Evolutionary conservation across 1,140 invertebrate species (phyloP).

Genomic region (silkworm (Bombyx mori)): DNA sequence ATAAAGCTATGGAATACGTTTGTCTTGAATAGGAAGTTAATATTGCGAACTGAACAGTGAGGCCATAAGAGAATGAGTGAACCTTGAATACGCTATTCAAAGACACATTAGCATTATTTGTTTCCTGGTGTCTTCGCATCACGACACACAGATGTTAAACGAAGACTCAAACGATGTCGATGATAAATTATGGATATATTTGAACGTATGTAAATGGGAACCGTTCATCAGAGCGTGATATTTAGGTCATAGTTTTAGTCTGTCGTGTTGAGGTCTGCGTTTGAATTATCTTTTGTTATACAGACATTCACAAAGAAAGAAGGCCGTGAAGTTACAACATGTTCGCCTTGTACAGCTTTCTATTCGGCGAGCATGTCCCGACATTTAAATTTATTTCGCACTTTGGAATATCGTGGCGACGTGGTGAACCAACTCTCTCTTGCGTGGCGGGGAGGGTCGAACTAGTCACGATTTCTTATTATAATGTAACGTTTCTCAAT

Average conservation of each 20-base stretch:
- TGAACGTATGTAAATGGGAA: slow-evolving; percentile 16
- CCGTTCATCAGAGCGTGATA: slow-evolving; percentile 47
- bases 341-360: slow-evolving; percentile 67
- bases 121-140: slow-evolving; percentile 54
- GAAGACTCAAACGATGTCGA: slow-evolving; percentile 27
- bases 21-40: slow-evolving; percentile 38
- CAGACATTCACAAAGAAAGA: slow-evolving; percentile 47
- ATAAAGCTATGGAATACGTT: slow-evolving; percentile 1
- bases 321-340: slow-evolving; percentile 62
- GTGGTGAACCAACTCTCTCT: slow-evolving; percentile 55
- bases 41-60: slow-evolving; percentile 43
- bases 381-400: slow-evolving; percentile 68
- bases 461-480: slow-evolving; percentile 56
- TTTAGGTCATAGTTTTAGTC: slow-evolving; percentile 50
- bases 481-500: slow-evolving; percentile 31
- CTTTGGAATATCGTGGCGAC: slow-evolving; percentile 45
- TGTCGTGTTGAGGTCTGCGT: slow-evolving; percentile 35
- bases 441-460: slow-evolving; percentile 50
- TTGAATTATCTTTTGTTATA: slow-evolving; percentile 59
- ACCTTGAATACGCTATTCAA: slow-evolving; percentile 65
- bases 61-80: slow-evolving; percentile 46
- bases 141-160: slow-evolving; percentile 29
- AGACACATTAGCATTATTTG: slow-evolving; percentile 62
- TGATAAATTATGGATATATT: background rate
- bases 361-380: slow-evolving; percentile 64